Evolutionary conservation across 2,888 invertebrate genomes (phyloP).

Genomic region (Sinhomidia bicolor): DNA sequence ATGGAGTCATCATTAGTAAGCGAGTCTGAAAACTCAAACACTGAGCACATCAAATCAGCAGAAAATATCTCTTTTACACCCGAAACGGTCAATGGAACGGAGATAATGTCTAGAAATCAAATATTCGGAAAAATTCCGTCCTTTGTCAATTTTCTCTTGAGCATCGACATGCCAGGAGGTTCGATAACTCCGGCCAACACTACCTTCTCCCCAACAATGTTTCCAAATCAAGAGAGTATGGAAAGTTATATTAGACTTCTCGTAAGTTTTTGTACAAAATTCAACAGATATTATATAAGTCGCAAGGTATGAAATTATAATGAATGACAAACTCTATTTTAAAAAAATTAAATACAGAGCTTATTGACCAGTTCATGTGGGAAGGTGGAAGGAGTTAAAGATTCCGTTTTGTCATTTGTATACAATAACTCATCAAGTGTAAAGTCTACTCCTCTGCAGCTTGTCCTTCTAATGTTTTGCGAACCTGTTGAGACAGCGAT

Average conservation of each 20-base stretch:
- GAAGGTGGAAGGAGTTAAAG: conserved; percentile 73
- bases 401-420: conserved; percentile 73
- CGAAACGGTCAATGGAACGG: conserved; percentile 16
- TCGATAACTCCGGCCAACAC: conserved; percentile 54
- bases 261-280: no score
- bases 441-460: conserved; percentile 70
- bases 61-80: background rate
- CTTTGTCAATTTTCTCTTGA: conserved; percentile 74
- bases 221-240: conserved; percentile 64
- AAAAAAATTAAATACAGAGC: no score
- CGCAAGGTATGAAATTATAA: no score
- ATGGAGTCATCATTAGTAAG: background rate
- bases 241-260: conserved; percentile 71
- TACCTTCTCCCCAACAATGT: conserved; percentile 45
- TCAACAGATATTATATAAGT: no score
- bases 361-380: conserved; percentile 75
- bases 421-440: conserved; percentile 69
- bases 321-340: no score
- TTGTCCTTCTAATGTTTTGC: conserved; percentile 73
- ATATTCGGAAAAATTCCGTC: conserved; percentile 77
- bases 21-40: conserved; percentile 11
- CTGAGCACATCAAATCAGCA: background rate
- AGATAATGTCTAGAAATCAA: conserved; percentile 59
- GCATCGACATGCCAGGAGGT: conserved; percentile 65
- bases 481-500: conserved; percentile 77